Base-by-base conservation (phyloP, 2,888 invertebrate genomes). In the Mechanitis messenoides region DNA sequence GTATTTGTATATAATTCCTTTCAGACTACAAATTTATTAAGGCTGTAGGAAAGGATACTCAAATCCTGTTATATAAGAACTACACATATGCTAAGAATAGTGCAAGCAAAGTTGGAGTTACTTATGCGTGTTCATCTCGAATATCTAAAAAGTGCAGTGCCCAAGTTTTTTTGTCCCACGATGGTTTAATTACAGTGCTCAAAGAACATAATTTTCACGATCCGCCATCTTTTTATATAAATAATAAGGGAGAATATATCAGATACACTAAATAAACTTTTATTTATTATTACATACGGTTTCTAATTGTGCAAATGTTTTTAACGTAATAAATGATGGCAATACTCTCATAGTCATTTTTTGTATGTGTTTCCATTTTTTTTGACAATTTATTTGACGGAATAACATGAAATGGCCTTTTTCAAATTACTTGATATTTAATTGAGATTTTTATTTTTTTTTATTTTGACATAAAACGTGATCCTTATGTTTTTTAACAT, bases 121-220 rank as follows among this genome's bases (percentile, higher is more conserved):
- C 77, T 3, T 86, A 85, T 85, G 65, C 81, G 1, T 86, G 87
- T 63, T 85, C 86, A 0, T 85, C 84, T 2, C 71, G 85, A 2
- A 80, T 81, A 50, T 85, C 85, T 0, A 82, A 76, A 58, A 79
- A 76, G 61, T 86, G 86, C 64, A 71, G 64, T 28, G 85, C 85
- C 0, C 79, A 82, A 64, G 78, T 86, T 1, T 67, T 74, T 0
- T 55, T 84, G 2, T 73, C 72, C 7, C 72, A 77, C 6, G 54
- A 64, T 1, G 82, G 81, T 1, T 72, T 75, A 28, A 73, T 87
- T 12, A 56, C 64, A 1, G 72, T 83, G 0, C 31, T 80, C 0
- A 74, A 75, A 20, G 69, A 61, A 28, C 64, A 72, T 9, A 86
- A 87, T 63, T 79, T 75, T 2, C 85, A 86, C 50, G 73, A 77